Base-by-base conservation (phyloP, 2,113 vertebrate species). In the Columba livia region DNA sequence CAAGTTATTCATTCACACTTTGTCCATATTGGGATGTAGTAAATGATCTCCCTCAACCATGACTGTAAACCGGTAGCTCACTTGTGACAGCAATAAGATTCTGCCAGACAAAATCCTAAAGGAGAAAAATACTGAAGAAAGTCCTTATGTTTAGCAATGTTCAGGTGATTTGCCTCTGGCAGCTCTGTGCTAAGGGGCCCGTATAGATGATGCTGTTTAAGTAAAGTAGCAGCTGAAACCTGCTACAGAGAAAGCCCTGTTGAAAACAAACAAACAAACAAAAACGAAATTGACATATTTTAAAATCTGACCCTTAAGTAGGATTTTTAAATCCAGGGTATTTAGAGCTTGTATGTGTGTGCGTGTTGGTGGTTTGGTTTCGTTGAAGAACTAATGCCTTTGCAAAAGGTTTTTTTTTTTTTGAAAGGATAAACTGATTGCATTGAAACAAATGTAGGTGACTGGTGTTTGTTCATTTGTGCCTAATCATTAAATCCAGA, bases 321-420 rank as follows among this genome's bases (percentile, higher is more conserved):
- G 71, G 64, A 71, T 94, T 96, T 93, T 73, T 86, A 93, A 92
- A 94, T 81, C 82, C 72, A 60, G 8, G 53, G 47, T 65, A 64
- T 93, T 47, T 83, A 80, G 56, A 61, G 36, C n/a, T 67, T 83
- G 19, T 72, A 15, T 85, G 23, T 72, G 15, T 85, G 47, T 60
- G 15, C 60, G 32, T 38, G 40, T 34, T 48, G 82, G 40, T 47
- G 17, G 26, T 66, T 88, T 48, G 64, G 71, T 80, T 74, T 61
- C 71, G 32, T 61, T 90, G 92, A 95, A 95, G 62, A 89, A n/a
- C 60, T 78, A 84, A 80, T 58, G 75, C 54, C 83, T 94, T 88
- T 72, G 60, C 42, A 86, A 60, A 90, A 79, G 42, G 17, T 19
- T 50, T 24, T 24, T 58, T 38, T 38, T 38, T 38, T 88, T 88